Evolutionary conservation across 2,113 vertebrate genomes (phyloP), one percentile per base, ranked within the genome.

Genomic region (Sula dactylatra): DNA sequence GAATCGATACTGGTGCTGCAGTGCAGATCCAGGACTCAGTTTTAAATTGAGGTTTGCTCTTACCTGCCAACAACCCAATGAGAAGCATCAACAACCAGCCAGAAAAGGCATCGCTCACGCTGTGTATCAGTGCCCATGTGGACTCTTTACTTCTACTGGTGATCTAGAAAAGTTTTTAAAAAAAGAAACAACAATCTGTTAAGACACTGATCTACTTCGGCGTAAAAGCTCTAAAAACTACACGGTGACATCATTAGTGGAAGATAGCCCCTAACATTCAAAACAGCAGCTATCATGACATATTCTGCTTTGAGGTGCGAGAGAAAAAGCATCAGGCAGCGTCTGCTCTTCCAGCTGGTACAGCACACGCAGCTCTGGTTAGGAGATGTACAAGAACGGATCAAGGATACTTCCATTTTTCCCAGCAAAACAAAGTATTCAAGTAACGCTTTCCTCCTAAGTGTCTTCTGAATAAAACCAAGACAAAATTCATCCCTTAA

Each of bases 11-110:
- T 1, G 5, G 11, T 4, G 18, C 56, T 66, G 71, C 42, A 26
- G 21, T 1, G 9, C 72, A 49, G 64, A 70, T 36, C 26, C 56
- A 16, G 54, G 42, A 32, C 15, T 15, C 0, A 0, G 17, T 4
- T 44, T 40, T 16, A 34, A 26, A 25, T 4, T 2, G 25, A 71
- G 47, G 14, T 71, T 76, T 93, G 80, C 54, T 66, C 97, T 97
- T 96, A 99, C 99, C 99, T 98, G 99, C 98, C 96, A 98, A 97
- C 82, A 99, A 97, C 13, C 99, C 99, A 62, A 99, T 99, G 47
- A 99, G 98, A 14, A 99, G 98, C 99, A 99, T 99, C 93, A 99
- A 88, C 78, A 99, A 88, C 99, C 99, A 99, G 24, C 99, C 99
- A 1, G 99, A 99, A 89, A 99, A 99, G 42, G 99, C 99, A 24